These are phyloP conservation scores for Ageneiosus marmoratus DNA, from an alignment of 2,113 vertebrate genomes.

Conservation along the genomic window DNA sequence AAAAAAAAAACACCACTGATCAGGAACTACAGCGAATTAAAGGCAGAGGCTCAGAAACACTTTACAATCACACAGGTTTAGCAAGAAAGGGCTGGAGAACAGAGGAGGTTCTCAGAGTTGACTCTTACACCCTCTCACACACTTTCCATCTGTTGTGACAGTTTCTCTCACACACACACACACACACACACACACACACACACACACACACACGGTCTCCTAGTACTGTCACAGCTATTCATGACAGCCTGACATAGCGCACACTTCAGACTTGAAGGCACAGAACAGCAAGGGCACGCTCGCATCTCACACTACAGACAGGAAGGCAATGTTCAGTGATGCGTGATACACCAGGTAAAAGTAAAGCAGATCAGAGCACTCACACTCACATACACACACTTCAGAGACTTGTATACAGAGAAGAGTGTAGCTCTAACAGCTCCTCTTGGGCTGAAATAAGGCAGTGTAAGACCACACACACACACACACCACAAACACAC, in stretches of 20 bases:
- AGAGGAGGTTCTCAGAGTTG: not conserved
- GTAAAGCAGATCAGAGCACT: not conserved
- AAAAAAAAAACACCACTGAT: not conserved
- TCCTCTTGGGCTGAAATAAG: not conserved
- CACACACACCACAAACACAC: not conserved
- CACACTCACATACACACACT: not conserved
- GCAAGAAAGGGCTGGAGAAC: not conserved
- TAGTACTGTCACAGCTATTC: not conserved
- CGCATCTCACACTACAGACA: not conserved
- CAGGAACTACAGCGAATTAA: not conserved
- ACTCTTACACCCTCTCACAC: not conserved
- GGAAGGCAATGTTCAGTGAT: not conserved
- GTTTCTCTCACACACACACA: not conserved
- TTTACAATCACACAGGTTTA: slow-evolving; percentile 9
- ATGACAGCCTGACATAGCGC: not conserved
- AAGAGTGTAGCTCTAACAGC: not conserved
- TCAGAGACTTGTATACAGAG: not conserved
- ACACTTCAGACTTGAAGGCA: not conserved
- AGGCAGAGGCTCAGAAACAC: slow-evolving; percentile 19
- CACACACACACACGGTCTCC: rapidly evolving
- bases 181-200: not conserved
- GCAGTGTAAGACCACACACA: not conserved
- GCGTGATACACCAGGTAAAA: not conserved
- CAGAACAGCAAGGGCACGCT: not conserved
- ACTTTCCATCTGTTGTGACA: not conserved